Percentiles rank a stretch among this genome's conserved stretches.
Evolutionary conservation across 2,797 vertebrate genomes (phyloP).

Genomic region (Periophthalmus magnuspinnatus): DNA sequence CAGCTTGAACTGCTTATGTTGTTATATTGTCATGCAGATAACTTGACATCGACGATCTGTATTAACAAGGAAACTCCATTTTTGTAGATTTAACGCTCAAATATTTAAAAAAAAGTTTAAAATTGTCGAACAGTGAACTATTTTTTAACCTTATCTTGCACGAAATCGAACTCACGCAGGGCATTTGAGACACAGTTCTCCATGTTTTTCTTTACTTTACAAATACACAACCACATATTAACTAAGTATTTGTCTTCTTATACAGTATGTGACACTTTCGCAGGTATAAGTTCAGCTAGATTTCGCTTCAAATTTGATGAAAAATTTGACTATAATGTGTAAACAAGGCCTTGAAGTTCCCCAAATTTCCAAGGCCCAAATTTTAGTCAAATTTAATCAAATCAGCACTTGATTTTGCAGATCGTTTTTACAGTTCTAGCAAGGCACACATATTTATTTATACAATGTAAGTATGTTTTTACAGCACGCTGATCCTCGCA

Average conservation of each 20-base stretch:
- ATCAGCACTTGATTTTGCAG: constrained; percentile 50
- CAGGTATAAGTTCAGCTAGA: background rate
- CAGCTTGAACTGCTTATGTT: background rate
- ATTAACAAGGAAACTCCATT: background rate
- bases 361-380: background rate
- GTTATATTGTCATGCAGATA: background rate
- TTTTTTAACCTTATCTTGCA: too few species aligned
- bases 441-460: background rate
- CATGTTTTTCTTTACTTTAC: background rate
- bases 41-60: background rate
- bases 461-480: background rate
- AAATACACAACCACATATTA: background rate
- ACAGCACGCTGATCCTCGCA: background rate
- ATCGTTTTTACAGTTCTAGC: background rate
- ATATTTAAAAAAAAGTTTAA: background rate
- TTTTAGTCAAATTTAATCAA: background rate
- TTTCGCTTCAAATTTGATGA: background rate
- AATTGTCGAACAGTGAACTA: too few species aligned
- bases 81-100: background rate
- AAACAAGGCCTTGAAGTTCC: background rate
- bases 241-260: background rate
- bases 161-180: too few species aligned
- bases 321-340: background rate
- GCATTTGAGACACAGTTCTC: too few species aligned
- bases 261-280: background rate